Evolutionary conservation across 1,140 invertebrate genomes (phyloP).

Genomic region (Tetramorium alpestre): DNA sequence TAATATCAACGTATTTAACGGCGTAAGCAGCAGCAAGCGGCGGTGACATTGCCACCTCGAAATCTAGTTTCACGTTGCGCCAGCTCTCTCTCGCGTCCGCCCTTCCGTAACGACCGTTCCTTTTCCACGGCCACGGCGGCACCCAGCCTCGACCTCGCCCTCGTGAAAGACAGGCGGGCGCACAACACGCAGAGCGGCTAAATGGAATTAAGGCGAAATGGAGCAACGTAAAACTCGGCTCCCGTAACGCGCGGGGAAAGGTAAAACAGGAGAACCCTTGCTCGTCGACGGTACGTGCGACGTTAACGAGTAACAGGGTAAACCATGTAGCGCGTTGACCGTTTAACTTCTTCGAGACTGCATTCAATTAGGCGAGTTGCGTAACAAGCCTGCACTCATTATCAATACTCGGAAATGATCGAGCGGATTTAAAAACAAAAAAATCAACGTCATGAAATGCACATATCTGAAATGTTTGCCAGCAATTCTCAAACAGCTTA

Average conservation of each 20-base stretch:
- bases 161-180: neutral
- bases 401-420: neutral
- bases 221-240: slow-evolving; percentile 59
- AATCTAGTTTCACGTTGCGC: slow-evolving; percentile 33
- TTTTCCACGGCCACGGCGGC: neutral
- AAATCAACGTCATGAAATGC: neutral
- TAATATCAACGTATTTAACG: slow-evolving; percentile 25
- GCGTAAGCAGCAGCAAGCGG: neutral
- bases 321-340: slow-evolving; percentile 14
- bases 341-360: slow-evolving; percentile 16
- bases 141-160: neutral
- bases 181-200: neutral
- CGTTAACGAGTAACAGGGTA: slow-evolving; percentile 15
- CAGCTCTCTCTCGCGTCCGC: slow-evolving; percentile 1
- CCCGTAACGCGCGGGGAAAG: neutral
- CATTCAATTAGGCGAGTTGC: slow-evolving; percentile 5
- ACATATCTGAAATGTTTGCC: neutral
- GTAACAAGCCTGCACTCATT: neutral
- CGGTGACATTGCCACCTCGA: slow-evolving; percentile 21
- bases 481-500: neutral
- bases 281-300: slow-evolving; percentile 1
- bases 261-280: neutral
- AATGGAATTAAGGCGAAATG: slow-evolving; percentile 69
- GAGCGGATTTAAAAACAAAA: neutral
- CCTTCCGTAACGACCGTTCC: slow-evolving; percentile 13